These are phyloP conservation scores for Drepanosiphum platanoidis DNA, from an alignment of 2,888 invertebrate genomes.

Conservation along the genomic window DNA sequence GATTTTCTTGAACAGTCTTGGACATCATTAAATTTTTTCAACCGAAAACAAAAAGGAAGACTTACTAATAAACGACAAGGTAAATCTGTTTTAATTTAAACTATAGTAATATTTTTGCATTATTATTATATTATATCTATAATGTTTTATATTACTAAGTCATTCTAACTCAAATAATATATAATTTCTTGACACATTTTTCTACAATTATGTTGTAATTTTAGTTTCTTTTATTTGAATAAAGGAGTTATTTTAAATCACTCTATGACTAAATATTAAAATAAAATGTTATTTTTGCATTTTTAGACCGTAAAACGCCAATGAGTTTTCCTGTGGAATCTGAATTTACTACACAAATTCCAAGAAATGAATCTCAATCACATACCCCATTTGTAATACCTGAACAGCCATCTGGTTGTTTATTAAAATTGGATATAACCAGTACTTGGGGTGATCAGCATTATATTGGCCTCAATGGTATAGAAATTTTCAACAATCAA, in stretches of 20 bases:
- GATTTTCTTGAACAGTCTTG: constrained; percentile 66
- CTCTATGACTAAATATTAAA: too few species aligned
- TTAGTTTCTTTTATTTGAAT: too few species aligned
- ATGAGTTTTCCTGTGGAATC: constrained; percentile 21
- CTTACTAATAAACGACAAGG: constrained; percentile 64
- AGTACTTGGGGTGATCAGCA: constrained; percentile 84
- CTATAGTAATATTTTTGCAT: too few species aligned
- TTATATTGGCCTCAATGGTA: constrained; percentile 81
- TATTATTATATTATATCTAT: not conserved
- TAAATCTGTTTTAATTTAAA: constrained; percentile 39
- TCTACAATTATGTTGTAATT: too few species aligned
- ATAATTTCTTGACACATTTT: too few species aligned
- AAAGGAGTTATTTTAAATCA: too few species aligned
- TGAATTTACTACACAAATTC: constrained; percentile 14
- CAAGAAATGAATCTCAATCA: constrained; percentile 43
- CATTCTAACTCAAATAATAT: too few species aligned
- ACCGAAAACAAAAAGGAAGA: constrained; percentile 66
- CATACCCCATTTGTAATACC: constrained; percentile 76
- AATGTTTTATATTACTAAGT: not conserved
- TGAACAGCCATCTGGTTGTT: constrained; percentile 77
- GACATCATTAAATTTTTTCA: constrained; percentile 66
- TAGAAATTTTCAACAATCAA: constrained; percentile 77
- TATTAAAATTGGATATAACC: constrained; percentile 75
- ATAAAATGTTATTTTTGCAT: not conserved
- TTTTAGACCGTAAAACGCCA: constrained; percentile 52